Percentiles rank a stretch among this genome's conserved stretches.
Evolutionary conservation across 1,140 invertebrate species (phyloP).

Genomic region (Drosophila prosaltans): DNA sequence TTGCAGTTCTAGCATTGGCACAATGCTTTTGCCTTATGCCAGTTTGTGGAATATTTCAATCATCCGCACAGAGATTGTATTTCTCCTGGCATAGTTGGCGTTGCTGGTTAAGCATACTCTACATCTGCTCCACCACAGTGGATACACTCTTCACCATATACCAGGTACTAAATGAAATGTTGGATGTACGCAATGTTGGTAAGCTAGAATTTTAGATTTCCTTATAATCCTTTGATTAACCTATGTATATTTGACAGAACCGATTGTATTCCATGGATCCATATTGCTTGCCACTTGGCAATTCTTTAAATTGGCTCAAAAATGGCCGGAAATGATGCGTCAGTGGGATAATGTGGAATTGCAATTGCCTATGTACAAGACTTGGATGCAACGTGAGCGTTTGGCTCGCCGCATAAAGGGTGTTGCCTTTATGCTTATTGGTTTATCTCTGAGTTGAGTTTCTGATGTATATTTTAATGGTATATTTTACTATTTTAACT

Average conservation of each 20-base stretch:
- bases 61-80: constrained; percentile 37
- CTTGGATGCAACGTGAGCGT: constrained; percentile 35
- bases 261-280: constrained; percentile 64
- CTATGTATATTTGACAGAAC: constrained; percentile 40
- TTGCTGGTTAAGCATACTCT: constrained; percentile 52
- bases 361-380: constrained; percentile 47
- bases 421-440: constrained; percentile 52
- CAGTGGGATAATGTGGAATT: constrained; percentile 65
- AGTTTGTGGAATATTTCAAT: constrained; percentile 55
- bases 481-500: background rate
- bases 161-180: constrained; percentile 34
- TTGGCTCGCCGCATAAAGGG: constrained; percentile 44
- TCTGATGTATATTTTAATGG: background rate
- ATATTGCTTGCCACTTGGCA: constrained; percentile 49
- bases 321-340: constrained; percentile 71
- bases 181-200: constrained; percentile 77
- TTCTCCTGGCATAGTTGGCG: constrained; percentile 67
- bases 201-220: background rate
- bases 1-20: constrained; percentile 65
- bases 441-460: constrained; percentile 62
- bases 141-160: constrained; percentile 56
- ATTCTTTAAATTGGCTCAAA: constrained; percentile 58
- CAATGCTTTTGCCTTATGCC: constrained; percentile 82
- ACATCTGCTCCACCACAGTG: constrained; percentile 37
- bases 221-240: background rate